phyloP scores from a whole-genome alignment of 2,797 vertebrate species.

The Lateolabrax maculatus region DNA sequence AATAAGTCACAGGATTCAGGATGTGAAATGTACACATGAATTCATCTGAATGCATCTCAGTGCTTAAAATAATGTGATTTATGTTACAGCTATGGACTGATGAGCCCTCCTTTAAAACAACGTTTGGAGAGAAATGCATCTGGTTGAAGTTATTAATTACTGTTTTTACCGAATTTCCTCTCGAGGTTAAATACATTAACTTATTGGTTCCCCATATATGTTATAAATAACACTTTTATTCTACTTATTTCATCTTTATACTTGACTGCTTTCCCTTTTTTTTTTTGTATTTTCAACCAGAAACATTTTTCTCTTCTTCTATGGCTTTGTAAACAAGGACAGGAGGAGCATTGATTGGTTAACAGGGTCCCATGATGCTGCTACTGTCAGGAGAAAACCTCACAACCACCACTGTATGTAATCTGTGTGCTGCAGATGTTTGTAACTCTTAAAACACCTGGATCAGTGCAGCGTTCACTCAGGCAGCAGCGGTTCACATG shows the following conservation, averaged over 20 bases:
- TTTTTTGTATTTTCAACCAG: not conserved
- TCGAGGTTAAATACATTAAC: no score
- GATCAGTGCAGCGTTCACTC: not conserved
- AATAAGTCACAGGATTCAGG: not conserved
- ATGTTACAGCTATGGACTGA: not conserved
- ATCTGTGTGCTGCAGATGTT: not conserved
- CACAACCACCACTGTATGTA: not conserved
- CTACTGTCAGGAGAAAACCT: not conserved
- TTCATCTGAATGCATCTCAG: slow-evolving; percentile 32
- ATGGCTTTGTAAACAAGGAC: slow-evolving; percentile 57
- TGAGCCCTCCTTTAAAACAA: slow-evolving; percentile 14
- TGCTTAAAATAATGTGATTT: not conserved
- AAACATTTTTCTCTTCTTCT: slow-evolving; percentile 38
- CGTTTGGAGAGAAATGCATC: slow-evolving; percentile 37
- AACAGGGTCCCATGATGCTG: slow-evolving; percentile 42
- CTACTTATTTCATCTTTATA: no score
- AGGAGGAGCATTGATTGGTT: slow-evolving; percentile 39
- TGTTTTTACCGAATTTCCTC: no score
- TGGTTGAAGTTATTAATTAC: not conserved
- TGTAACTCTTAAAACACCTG: no score
- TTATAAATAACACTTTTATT: no score
- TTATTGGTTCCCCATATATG: no score
- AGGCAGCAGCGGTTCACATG: not conserved
- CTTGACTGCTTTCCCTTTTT: not conserved
- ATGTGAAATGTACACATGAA: slow-evolving; percentile 3